Conservation (phyloP, 1,140 invertebrate genomes). For the Lordiphosa stackelbergi region DNA sequence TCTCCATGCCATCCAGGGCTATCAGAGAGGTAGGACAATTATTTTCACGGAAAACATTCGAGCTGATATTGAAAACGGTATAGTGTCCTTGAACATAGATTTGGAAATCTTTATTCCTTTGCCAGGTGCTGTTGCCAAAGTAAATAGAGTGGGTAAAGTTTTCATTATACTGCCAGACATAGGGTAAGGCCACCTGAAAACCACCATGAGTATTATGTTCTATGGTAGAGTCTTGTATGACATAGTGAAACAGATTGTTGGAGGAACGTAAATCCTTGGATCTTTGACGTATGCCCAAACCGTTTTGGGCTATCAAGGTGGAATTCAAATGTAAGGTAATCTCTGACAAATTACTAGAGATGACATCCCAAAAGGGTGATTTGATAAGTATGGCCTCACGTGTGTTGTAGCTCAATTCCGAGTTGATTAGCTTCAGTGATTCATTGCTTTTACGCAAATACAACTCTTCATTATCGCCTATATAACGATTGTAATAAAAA, state of each 20-base stretch:
- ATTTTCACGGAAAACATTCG: slow-evolving; percentile 92
- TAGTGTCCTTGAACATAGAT: slow-evolving; percentile 95
- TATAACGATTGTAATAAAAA: slow-evolving; percentile 92
- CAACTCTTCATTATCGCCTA: slow-evolving; percentile 89
- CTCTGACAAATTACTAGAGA: slow-evolving; percentile 89
- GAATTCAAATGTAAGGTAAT: slow-evolving; percentile 91
- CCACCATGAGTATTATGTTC: slow-evolving; percentile 90
- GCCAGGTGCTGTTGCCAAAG: slow-evolving; percentile 91
- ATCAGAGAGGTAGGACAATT: slow-evolving; percentile 89
- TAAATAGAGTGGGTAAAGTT: slow-evolving; percentile 94
- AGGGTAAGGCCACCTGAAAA: slow-evolving; percentile 90
- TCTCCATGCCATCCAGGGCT: slow-evolving; percentile 96
- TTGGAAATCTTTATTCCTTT: slow-evolving; percentile 90
- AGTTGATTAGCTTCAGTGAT: slow-evolving; percentile 87
- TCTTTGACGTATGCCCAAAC: slow-evolving; percentile 89
- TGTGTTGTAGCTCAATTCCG: slow-evolving; percentile 88
- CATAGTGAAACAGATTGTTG: slow-evolving; percentile 96
- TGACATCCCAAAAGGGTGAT: slow-evolving; percentile 90
- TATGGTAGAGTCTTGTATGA: slow-evolving; percentile 91
- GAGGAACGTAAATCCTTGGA: slow-evolving; percentile 93
- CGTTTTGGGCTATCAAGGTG: slow-evolving; percentile 89
- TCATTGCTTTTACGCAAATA: slow-evolving; percentile 93
- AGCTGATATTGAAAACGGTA: slow-evolving; percentile 88
- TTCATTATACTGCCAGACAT: slow-evolving; percentile 96
- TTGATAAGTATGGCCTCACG: slow-evolving; percentile 89